A percentile compares a stretch with the other conserved stretches of the same genome.
These are phyloP conservation scores for Ptychobarbus kaznakovi DNA, from an alignment of 2,797 vertebrate genomes.

Conservation along the genomic window DNA sequence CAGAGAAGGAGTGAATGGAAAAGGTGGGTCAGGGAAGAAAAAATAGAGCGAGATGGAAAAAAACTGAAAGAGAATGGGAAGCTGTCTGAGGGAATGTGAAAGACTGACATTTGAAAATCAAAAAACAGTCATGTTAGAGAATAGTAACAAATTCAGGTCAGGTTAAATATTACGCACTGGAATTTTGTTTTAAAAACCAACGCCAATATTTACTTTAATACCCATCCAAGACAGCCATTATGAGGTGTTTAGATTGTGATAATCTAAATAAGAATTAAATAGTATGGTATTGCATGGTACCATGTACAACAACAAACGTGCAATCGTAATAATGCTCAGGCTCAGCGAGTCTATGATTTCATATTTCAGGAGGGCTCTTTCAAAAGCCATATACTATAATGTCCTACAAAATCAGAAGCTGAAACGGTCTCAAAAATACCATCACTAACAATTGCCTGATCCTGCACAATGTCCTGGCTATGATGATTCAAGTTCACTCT, in stretches of 20 bases:
- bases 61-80: not conserved
- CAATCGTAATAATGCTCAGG: not conserved
- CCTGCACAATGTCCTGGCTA: not conserved
- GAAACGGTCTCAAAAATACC: not conserved
- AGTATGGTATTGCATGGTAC: not conserved
- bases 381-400: not conserved
- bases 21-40: slow-evolving; percentile 9
- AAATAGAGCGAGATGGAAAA: not conserved
- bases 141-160: no score
- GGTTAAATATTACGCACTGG: not conserved
- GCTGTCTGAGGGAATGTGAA: not conserved
- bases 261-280: not conserved
- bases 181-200: not conserved
- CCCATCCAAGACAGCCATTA: not conserved
- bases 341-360: not conserved
- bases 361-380: not conserved
- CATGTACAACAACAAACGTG: not conserved
- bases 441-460: not conserved
- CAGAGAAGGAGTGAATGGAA: slow-evolving; percentile 34
- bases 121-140: not conserved
- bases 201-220: not conserved
- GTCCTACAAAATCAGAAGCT: not conserved
- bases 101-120: not conserved
- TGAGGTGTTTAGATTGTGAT: not conserved
- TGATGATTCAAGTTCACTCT: not conserved